Evolutionary conservation across 2,888 invertebrate genomes (phyloP), one percentile per base, ranked within the genome.

Genomic region (Eueremaeus valkanovi): DNA sequence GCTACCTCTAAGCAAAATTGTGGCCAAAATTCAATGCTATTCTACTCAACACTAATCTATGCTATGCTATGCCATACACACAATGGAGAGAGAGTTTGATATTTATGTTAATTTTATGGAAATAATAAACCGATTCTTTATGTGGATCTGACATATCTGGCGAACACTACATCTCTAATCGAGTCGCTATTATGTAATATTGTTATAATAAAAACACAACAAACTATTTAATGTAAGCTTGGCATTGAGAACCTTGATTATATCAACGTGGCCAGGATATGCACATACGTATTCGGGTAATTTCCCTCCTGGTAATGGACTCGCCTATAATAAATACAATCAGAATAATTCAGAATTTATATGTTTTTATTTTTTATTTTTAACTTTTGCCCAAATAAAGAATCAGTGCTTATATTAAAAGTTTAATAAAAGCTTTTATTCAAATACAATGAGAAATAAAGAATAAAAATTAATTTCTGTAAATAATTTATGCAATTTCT

Each of bases 61-160:
- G 36, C 36, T 8, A 8, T 21, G 51, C 51, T 51, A 5, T 51
- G 51, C 29, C 58, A 61, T 61, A n/a, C n/a, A n/a, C n/a, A n/a
- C 27, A 61, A 21, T 29, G 29, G 13, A 61, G 58, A 61, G 16
- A 29, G 16, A 29, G 11, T 61, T 61, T 66, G 40, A 36, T n/a
- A 36, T 21, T 66, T 66, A 66, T 66, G 66, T 66, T 66, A 66
- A 66, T 66, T 66, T 66, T 66, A 66, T 66, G 66, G 3, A 36
- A 66, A 66, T 66, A 66, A 33, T 66, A 66, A 66, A n/a, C 33
- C 66, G 36, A 61, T 61, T 61, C 58, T 61, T 61, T 61, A 61
- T 61, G 27, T 29, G 6, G 58, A 29, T 61, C 58, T 61, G 58
- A 61, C 58, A 61, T 61, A 61, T 61, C 16, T 61, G 58, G 31